Percentiles rank a stretch among this genome's conserved stretches.
phyloP scores from a whole-genome alignment of 2,888 invertebrate species.

The Amphiduros pacificus region DNA sequence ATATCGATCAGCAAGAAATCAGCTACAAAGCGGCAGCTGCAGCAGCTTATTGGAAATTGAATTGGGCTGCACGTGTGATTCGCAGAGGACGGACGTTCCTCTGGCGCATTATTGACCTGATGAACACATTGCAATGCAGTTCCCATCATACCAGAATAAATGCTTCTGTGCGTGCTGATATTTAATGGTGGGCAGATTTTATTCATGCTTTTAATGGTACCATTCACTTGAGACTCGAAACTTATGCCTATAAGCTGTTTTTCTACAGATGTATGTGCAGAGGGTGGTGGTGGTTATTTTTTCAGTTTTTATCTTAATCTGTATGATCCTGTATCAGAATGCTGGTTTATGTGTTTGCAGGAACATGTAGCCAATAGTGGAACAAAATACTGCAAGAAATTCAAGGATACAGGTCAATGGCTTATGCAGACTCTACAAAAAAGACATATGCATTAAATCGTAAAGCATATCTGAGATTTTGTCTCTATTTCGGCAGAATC shows the following conservation, averaged over 20 bases:
- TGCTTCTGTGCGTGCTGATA: not conserved
- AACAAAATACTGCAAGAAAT: too few species aligned
- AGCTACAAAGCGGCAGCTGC: constrained; percentile 3
- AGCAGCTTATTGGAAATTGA: constrained; percentile 5
- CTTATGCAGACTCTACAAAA: not conserved
- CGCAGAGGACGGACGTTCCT: constrained; percentile 6
- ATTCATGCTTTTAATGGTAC: constrained; percentile 1
- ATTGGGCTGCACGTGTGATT: constrained; percentile 11
- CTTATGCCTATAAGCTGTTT: not conserved
- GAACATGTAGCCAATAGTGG: too few species aligned
- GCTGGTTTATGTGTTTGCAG: too few species aligned
- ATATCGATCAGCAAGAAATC: not conserved
- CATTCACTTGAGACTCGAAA: not conserved
- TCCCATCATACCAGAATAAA: not conserved
- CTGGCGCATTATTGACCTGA: constrained; percentile 2
- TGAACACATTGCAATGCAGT: not conserved
- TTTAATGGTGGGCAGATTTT: not conserved
- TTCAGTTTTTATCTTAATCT: not conserved
- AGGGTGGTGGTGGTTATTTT: not conserved
- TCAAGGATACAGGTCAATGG: not conserved
- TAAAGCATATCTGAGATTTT: constrained; percentile 2
- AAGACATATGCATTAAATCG: not conserved
- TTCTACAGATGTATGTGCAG: not conserved
- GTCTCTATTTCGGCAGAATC: not conserved
- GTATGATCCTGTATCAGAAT: too few species aligned